Evolutionary conservation across 2,113 vertebrate genomes (phyloP), one percentile per base, ranked within the genome.

Genomic region (Hystrix cristata): DNA sequence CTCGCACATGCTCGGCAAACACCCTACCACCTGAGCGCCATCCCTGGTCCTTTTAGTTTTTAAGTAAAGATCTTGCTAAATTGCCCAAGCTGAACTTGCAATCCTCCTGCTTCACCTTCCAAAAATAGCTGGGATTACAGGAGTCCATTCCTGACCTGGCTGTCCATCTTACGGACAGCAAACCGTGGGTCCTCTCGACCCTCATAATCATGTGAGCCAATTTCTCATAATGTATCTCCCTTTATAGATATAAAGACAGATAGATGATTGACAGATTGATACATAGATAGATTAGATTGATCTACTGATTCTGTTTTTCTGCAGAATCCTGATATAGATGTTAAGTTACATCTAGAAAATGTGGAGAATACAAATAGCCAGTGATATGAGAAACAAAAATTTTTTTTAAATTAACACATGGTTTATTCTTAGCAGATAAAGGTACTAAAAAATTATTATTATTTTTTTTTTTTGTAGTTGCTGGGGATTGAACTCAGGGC

Each of bases 281-380:
- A 74, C 48, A 46, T 9, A 34, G 60, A 46, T 7, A 53, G 12
- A 53, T 18, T 18, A 21, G 5, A n/a, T 12, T 29, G 8, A 43
- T 74, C 69, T 59, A 57, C 21, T 82, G 14, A 21, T 9, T 57
- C 43, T 53, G 14, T 55, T 90, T 72, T 51, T 79, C 34, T 90
- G 72, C 9, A 95, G 38, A 84, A 25, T 76, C 12, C 11, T 86
- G 86, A 59, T 53, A 71, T 4, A 46, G 25, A 80, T 81, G 5
- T 57, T 71, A 71, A 85, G 38, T 43, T 85, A 60, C 57, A 76
- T 46, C 34, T 82, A 74, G 27, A 94, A 19, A 96, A 91, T 48
- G 19, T 43, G 11, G 31, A 60, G 7, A 84, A 38, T 84, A 79
- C 8, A 96, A 92, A 88, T 29, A 96, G 48, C n/a, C 7, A 87